Evolutionary conservation across 2,113 vertebrate genomes (phyloP).

Genomic region (Austrofundulus limnaeus): DNA sequence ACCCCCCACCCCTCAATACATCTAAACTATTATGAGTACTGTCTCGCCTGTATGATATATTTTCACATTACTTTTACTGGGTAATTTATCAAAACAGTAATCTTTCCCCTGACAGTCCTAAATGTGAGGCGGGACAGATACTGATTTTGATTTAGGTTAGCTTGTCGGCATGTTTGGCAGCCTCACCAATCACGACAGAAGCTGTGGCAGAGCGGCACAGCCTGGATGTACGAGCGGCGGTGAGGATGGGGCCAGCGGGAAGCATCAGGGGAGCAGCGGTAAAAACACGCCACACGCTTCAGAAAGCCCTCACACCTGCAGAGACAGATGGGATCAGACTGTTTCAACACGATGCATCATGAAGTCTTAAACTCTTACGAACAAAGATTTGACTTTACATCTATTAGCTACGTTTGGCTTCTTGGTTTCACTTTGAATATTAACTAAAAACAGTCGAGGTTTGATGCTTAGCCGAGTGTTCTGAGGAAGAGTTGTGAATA

Average conservation of each 20-base stretch:
- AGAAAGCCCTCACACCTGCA: constrained; percentile 74
- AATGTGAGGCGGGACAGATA: constrained; percentile 7
- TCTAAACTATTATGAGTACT: background rate
- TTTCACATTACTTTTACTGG: constrained; percentile 4
- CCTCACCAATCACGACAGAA: constrained; percentile 86
- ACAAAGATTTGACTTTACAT: background rate
- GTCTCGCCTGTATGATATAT: background rate
- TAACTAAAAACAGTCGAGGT: too few relatives aligned
- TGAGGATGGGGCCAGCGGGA: constrained; percentile 77
- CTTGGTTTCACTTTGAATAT: too few relatives aligned
- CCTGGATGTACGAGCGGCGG: constrained; percentile 69
- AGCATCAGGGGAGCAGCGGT: constrained; percentile 82
- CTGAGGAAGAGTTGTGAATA: too few relatives aligned
- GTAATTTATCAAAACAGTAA: constrained; percentile 10
- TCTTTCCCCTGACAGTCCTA: constrained; percentile 5
- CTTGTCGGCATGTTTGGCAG: constrained; percentile 8
- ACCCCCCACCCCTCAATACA: background rate
- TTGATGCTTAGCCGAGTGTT: too few relatives aligned
- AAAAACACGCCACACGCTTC: constrained; percentile 76
- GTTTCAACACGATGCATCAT: background rate
- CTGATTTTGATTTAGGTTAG: constrained; percentile 23
- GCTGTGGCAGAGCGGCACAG: constrained; percentile 82
- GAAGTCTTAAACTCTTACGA: background rate
- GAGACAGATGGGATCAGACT: constrained; percentile 1
- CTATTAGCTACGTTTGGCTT: too few relatives aligned